phyloP scores from a whole-genome alignment of 2,797 vertebrate genomes.

The Carcharodon carcharias region DNA sequence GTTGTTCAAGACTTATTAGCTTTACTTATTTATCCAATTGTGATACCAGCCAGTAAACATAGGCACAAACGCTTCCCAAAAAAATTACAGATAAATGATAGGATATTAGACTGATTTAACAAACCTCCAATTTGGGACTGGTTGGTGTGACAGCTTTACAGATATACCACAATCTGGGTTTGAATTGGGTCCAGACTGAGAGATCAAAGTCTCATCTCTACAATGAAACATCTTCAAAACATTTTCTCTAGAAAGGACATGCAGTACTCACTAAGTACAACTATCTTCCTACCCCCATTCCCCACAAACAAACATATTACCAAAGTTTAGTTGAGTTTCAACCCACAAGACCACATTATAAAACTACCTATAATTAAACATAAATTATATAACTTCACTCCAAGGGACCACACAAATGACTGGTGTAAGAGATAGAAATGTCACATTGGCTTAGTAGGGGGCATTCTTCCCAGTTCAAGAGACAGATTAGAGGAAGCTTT shows the following conservation, averaged over 20 bases:
- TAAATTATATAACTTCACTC: not conserved
- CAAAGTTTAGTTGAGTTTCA: not conserved
- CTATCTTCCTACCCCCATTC: not conserved
- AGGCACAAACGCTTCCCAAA: not conserved
- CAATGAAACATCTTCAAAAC: not conserved
- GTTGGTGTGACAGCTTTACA: no score
- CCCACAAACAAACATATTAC: not conserved
- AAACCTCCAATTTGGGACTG: not conserved
- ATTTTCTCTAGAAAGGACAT: not conserved
- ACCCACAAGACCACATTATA: not conserved
- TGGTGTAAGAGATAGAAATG: not conserved
- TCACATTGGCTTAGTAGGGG: not conserved
- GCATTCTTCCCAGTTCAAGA: not conserved
- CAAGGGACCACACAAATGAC: not conserved
- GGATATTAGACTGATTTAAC: not conserved
- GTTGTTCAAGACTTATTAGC: not conserved
- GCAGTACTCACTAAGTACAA: not conserved
- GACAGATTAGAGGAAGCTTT: not conserved
- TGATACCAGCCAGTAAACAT: not conserved
- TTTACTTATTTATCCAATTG: not conserved
- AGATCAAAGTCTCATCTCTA: not conserved
- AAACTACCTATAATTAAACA: not conserved
- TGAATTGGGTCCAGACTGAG: not conserved
- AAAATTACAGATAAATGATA: not conserved
- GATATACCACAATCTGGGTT: not conserved